Evolutionary conservation across 2,113 vertebrate species (phyloP), one percentile per base, ranked within the genome.

Genomic region (Motacilla alba): DNA sequence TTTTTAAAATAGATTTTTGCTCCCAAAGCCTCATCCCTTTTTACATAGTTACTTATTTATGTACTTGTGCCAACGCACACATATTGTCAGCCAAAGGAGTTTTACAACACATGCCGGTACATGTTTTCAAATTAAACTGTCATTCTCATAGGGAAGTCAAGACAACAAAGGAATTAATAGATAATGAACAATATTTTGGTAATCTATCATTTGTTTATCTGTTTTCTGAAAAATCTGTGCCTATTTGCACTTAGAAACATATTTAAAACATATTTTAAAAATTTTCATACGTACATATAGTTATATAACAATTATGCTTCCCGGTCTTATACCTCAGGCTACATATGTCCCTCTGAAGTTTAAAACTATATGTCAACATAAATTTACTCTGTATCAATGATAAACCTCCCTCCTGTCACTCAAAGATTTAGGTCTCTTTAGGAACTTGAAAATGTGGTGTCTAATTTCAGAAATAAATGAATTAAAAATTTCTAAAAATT

Each of bases 81-180:
- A 39, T 59, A 58, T 37, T 78, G 47, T 50, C 69, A 82, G 58
- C 20, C 37, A 69, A 30, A 87, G 9, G 16, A 91, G 23, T 89
- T 90, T 31, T 53, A 14, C 27, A 82, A 76, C 41, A 56, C 39
- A n/a, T 56, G 58, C 16, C 35, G 78, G 37, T 60, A 39, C 11
- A 14, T 68, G 18, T 82, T 89, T 93, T 77, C 37, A 89, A 87
- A 95, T 80, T 76, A 49, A 84, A 60, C n/a, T 87, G 28, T 64
- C 84, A 68, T 83, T 83, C 50, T 89, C 13, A 56, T 56, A 64
- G 46, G 35, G 22, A 92, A 60, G 18, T 41, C 37, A 89, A 39
- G 53, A 85, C 14, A 91, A 33, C 37, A 91, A 46, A 84, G 3
- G 5, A 76, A 58, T 80, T 85, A 80, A 66, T 11, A 24, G 33